Base-by-base conservation (phyloP, 2,888 invertebrate species). In the Drosophila kanekoi region DNA sequence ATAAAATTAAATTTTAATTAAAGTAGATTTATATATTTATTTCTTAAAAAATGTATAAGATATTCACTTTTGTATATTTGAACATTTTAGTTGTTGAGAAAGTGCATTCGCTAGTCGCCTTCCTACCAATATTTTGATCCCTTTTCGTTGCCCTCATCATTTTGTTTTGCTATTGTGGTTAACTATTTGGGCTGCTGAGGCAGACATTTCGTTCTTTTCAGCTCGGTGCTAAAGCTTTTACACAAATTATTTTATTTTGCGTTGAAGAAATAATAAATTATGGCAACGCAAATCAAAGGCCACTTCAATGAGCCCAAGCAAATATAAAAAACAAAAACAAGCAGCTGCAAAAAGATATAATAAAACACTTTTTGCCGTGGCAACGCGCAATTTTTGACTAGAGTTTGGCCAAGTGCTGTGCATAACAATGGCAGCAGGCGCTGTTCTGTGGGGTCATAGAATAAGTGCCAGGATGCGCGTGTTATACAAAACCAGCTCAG, bases 161-260 rank as follows among this genome's bases (percentile, higher is more conserved):
- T 33, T 58, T 56, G 40, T 44, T 65, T 32, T 37, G 41, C 33
- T 64, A 11, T 65, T 59, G 53, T 58, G 77, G 66, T 73, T 41
- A 76, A 60, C 72, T 71, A 67, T 79, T 77, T 64, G 45, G 54
- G 54, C 65, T 65, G 65, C 45, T 38, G 52, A 45, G 33, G 48
- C 35, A 20, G 32, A 43, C 44, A 57, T 23, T 48, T 61, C 32
- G 40, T 32, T 43, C 14, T 38, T 18, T 44, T 35, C 44, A n/a
- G 11, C 32, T 23, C 64, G 47, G 43, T 47, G 56, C 53, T 45
- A 66, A 88, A 69, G 83, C 84, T 83, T 68, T 86, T 71, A 75
- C 51, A 70, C 68, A 83, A 89, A 81, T 87, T 74, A 87, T 88
- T 88, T 83, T 56, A 82, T 79, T 66, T 73, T 65, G 52, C 72